Conservation (phyloP, 2,797 vertebrate species). For the Lycodopsis pacificus region DNA sequence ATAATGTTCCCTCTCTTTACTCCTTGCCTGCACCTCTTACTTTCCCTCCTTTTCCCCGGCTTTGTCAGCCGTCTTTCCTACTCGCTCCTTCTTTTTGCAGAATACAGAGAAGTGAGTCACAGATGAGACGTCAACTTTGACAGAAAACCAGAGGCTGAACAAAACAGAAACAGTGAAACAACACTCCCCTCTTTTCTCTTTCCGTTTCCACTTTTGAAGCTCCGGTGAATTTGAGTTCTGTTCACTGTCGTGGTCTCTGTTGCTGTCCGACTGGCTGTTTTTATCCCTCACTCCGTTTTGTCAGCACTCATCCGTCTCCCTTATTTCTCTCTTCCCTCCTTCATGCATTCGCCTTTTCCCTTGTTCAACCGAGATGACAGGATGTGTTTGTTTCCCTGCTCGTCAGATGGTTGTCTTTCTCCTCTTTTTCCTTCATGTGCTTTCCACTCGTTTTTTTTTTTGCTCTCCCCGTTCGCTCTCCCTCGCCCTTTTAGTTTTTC, state of each 20-base stretch:
- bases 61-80: background rate
- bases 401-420: constrained; percentile 15
- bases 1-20: background rate
- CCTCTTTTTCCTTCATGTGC: background rate
- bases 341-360: background rate
- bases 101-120: background rate
- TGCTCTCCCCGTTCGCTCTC: background rate
- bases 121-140: constrained; percentile 14
- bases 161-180: background rate
- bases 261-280: constrained; percentile 15
- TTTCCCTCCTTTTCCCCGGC: background rate
- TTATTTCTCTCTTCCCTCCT: background rate
- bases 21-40: background rate
- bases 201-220: constrained; percentile 30
- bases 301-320: constrained; percentile 28
- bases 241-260: background rate
- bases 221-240: constrained; percentile 14
- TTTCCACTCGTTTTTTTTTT: constrained; percentile 1
- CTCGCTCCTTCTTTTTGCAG: background rate
- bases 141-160: background rate
- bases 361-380: constrained; percentile 29
- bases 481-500: constrained; percentile 25
- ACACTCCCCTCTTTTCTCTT: background rate
- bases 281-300: constrained; percentile 22
- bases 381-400: constrained; percentile 26